A percentile compares a stretch with the other conserved stretches of the same genome.
Conservation (phyloP, 1,140 invertebrate species). For the Limonius californicus region DNA sequence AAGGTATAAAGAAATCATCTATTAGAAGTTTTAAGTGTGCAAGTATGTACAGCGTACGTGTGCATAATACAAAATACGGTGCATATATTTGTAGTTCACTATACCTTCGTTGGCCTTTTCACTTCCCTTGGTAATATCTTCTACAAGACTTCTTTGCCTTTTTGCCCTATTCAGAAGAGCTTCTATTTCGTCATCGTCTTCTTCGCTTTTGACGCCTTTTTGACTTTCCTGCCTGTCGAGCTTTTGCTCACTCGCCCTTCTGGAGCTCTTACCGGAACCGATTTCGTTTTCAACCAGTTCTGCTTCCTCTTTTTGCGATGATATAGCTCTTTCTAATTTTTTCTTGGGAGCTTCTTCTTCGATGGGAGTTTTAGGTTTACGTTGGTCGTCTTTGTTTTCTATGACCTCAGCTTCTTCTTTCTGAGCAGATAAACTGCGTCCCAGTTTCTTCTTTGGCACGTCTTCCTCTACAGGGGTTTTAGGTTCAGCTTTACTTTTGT, state of each 20-base stretch:
- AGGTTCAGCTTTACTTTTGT: not conserved
- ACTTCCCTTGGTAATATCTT: conserved; percentile 55
- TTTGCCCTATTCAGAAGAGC: conserved; percentile 60
- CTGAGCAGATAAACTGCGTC: conserved; percentile 19
- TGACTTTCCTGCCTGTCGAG: conserved; percentile 13
- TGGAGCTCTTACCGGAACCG: not conserved
- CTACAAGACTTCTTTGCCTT: conserved; percentile 64
- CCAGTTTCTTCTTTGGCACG: not conserved
- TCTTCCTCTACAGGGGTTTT: conserved; percentile 2
- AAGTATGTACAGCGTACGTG: too few species aligned
- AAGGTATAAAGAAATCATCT: too few species aligned
- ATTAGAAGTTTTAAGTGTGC: too few species aligned
- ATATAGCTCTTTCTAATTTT: conserved; percentile 25
- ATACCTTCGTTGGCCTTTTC: conserved; percentile 46
- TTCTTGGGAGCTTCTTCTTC: conserved; percentile 36
- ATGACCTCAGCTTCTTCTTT: conserved; percentile 23
- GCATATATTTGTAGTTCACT: conserved; percentile 20
- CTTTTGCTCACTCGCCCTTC: not conserved
- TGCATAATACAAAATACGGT: too few species aligned
- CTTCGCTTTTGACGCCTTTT: conserved; percentile 3
- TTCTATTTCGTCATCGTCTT: conserved; percentile 56
- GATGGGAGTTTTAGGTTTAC: not conserved
- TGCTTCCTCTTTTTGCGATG: conserved; percentile 21
- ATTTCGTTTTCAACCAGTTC: not conserved
- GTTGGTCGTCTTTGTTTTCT: not conserved